These are phyloP conservation scores for Molorchus minor DNA, from an alignment of 2,888 invertebrate genomes.

Conservation along the genomic window DNA sequence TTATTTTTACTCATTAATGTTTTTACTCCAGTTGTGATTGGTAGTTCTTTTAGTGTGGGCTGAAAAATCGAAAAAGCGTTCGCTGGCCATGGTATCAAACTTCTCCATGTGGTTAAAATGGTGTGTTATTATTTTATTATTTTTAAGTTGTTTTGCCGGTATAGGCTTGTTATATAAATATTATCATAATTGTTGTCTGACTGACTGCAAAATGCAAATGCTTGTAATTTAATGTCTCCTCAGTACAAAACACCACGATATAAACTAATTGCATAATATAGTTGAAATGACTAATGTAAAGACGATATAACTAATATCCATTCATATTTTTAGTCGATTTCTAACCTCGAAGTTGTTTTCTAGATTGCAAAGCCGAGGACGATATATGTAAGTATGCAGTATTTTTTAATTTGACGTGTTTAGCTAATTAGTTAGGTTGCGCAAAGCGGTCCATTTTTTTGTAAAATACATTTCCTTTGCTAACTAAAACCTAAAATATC, in stretches of 20 bases:
- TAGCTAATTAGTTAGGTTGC: no score
- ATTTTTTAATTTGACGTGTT: no score
- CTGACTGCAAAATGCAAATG: constrained; percentile 58
- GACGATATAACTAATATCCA: constrained; percentile 32
- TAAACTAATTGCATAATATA: constrained; percentile 54
- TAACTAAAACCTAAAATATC: no score
- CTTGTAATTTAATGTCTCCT: constrained; percentile 58
- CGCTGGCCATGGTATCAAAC: constrained; percentile 32
- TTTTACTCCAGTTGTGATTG: constrained; percentile 2
- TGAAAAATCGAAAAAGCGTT: constrained; percentile 17
- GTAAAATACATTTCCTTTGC: no score
- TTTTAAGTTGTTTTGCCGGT: constrained; percentile 56
- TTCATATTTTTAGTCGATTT: constrained; percentile 31
- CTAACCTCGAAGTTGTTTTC: no score
- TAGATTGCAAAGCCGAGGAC: no score
- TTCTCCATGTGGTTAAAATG: constrained; percentile 57
- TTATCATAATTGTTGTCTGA: constrained; percentile 61
- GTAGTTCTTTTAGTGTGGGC: not conserved
- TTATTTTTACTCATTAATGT: not conserved
- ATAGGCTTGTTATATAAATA: constrained; percentile 61
- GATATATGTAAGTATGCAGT: no score
- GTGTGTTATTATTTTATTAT: constrained; percentile 59
- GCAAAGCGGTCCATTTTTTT: no score
- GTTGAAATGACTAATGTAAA: constrained; percentile 42
- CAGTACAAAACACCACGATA: constrained; percentile 63